Base-by-base conservation (phyloP, 2,888 invertebrate species). In the Quadroppia sp. region DNA sequence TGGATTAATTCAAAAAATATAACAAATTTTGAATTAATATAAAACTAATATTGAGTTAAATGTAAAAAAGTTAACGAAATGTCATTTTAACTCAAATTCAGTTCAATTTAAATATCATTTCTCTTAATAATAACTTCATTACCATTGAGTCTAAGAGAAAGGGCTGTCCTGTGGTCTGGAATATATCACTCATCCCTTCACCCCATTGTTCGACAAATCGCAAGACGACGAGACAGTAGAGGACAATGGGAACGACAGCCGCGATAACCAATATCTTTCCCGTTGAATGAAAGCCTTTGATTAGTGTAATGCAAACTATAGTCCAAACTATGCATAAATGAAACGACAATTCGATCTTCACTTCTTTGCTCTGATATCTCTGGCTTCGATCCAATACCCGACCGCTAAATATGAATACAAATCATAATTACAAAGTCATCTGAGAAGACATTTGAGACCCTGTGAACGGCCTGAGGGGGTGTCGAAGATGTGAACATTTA, bases 211-310 rank as follows among this genome's bases (percentile, higher is more conserved):
- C 77, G 11, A 77, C 75, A 73, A 77, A 77, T n/a, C 78, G 73
- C 71, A 78, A 72, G 7, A 75, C 76, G 6, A 77, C 83, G 40
- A 91, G 86, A 70, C 90, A 83, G 42, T 88, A 89, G 2, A 90
- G 89, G 78, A 90, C 86, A 61, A 93, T 86, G 3, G 94, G 92
- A 76, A 92, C 82, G 77, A 91, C 84, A 71, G 90, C 89, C 79
- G 93, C 87, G 76, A 90, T 87, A 82, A 90, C 90, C 11, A 92
- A 88, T 20, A 91, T 90, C 86, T 91, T 91, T 75, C 91, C 91
- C 79, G 91, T 91, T 0, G 90, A 90, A 79, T 90, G 87, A 56
- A 93, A 83, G 75, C 94, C 86, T 86, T 79, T 17, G 77, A 78
- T 59, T 23, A 74, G 71, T 7, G 42, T 23, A n/a, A 74, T 88